These are phyloP conservation scores for Tenualosa ilisha DNA, from an alignment of 2,797 vertebrate species.

Conservation along the genomic window DNA sequence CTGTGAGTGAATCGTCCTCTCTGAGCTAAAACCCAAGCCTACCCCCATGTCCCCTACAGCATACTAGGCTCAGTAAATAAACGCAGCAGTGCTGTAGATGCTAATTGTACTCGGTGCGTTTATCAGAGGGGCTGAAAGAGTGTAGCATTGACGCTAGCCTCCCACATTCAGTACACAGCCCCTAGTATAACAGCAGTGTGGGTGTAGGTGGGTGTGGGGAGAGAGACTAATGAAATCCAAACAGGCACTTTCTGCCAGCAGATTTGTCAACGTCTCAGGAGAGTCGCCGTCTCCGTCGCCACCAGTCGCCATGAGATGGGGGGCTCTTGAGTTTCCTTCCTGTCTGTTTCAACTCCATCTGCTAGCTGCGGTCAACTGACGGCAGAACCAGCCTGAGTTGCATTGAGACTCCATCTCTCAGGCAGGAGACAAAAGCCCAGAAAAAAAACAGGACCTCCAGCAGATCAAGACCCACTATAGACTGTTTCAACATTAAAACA, in stretches of 20 bases:
- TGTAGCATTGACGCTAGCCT: background rate
- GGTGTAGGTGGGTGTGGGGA: too few relatives aligned
- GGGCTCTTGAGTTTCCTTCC: constrained; percentile 37
- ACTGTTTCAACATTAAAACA: too few relatives aligned
- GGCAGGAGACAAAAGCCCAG: constrained; percentile 13
- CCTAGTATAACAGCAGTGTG: constrained; percentile 28
- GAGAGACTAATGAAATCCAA: constrained; percentile 40
- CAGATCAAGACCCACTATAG: background rate
- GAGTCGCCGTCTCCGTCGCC: constrained; percentile 12
- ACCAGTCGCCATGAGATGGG: constrained; percentile 16
- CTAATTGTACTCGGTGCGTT: background rate
- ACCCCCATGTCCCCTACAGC: background rate
- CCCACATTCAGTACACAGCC: background rate
- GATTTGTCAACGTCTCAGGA: constrained; percentile 45
- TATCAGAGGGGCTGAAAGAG: background rate
- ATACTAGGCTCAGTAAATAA: background rate
- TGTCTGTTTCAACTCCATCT: constrained; percentile 43
- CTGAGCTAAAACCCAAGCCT: background rate
- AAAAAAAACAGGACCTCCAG: constrained; percentile 5
- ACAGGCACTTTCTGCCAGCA: constrained; percentile 38
- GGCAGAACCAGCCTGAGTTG: constrained; percentile 41
- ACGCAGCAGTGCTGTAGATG: background rate
- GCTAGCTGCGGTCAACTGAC: constrained; percentile 35
- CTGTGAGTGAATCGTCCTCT: background rate
- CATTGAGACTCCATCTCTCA: background rate